These are phyloP conservation scores for Trissoscelio sp. DNA, from an alignment of 2,888 invertebrate genomes.

Conservation along the genomic window DNA sequence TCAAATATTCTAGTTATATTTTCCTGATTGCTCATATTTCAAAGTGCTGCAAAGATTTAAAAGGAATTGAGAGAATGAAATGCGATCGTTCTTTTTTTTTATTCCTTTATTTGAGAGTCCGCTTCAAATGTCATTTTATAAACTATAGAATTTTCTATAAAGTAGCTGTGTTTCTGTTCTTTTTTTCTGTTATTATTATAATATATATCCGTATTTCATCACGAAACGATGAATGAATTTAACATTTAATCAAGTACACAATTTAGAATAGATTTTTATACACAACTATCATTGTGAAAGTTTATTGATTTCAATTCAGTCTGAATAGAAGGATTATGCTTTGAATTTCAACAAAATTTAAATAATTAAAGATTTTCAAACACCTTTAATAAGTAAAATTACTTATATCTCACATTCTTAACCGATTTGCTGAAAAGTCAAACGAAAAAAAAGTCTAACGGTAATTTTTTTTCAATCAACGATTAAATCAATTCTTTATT, in stretches of 20 bases:
- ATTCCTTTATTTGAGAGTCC: conserved; percentile 9
- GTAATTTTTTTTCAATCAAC: conserved; percentile 23
- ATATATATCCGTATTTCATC: not conserved
- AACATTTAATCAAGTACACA: conserved; percentile 5
- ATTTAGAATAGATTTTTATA: not conserved
- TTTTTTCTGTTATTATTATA: not conserved
- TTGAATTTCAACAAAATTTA: too few relatives aligned
- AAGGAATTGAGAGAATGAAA: conserved; percentile 27
- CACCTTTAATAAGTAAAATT: not conserved
- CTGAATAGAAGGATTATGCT: too few relatives aligned
- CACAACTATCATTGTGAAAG: too few relatives aligned
- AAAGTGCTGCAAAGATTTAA: conserved; percentile 25
- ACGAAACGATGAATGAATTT: not conserved
- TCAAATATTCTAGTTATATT: conserved; percentile 11
- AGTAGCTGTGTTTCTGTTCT: not conserved
- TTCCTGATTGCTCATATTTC: conserved; percentile 19
- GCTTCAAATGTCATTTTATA: conserved; percentile 14
- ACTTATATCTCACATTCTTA: too few relatives aligned
- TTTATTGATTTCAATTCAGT: too few relatives aligned
- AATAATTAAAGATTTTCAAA: not conserved
- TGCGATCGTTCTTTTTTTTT: conserved; percentile 2
- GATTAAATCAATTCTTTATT: conserved; percentile 35
- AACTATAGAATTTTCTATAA: not conserved
- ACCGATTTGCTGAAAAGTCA: too few relatives aligned
- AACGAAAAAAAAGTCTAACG: conserved; percentile 23